Base-by-base conservation (phyloP, 1,140 invertebrate species). In the Ips nitidus region DNA sequence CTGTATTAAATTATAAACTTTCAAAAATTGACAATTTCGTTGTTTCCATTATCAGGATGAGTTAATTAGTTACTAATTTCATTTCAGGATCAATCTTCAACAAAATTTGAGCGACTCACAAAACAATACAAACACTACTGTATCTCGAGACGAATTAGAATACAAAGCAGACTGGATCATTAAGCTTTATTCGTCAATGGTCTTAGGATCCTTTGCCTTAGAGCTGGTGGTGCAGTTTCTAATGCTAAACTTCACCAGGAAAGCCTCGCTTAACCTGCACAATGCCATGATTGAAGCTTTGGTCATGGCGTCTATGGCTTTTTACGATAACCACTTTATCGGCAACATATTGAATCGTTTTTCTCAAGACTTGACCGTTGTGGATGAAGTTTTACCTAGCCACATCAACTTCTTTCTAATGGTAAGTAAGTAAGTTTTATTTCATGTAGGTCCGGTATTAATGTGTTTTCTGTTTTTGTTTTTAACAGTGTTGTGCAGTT, bases 271-370 rank as follows among this genome's bases (percentile, higher is more conserved):
- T 2, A 73, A 72, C 38, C 36, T 78, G 37, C 76, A 77, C 52
- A 73, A 75, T 37, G 65, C 45, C 47, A 75, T 76, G 70, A 72
- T 74, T 3, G 47, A 62, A 6, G 73, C 65, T 42, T 45, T 79
- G 36, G 47, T 73, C 7, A 65, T 71, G 52, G 73, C 75, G 3
- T 41, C 62, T 4, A 79, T 79, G 76, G 5, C 63, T 7, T 77
- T 79, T 57, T 79, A 75, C 62, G 76, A 79, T 52, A 66, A 50
- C 3, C 64, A 76, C 71, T 72, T 77, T 45, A 74, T 76, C 22
- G 77, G 77, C 3, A 78, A 75, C 66, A 76, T 78, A 43, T 55
- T 78, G 2, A 78, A 77, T 53, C 69, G 76, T 67, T 76, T 77
- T 68, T 76, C 77, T 0, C 74, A 76, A 52, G 77, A 78, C 72